phyloP scores from a whole-genome alignment of 2,113 vertebrate species.

The Pungitius pungitius region DNA sequence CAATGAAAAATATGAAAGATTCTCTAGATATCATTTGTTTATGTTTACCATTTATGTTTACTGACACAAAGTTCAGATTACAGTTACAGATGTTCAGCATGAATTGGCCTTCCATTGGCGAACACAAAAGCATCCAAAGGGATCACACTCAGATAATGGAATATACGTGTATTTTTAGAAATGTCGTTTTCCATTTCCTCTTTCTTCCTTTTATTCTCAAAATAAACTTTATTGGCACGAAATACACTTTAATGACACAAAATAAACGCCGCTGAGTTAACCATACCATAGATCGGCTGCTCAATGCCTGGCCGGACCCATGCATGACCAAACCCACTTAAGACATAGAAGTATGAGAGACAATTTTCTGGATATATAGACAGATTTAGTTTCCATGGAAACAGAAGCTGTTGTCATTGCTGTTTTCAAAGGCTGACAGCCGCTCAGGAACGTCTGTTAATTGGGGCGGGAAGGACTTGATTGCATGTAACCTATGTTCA shows the following conservation, averaged over 20 bases:
- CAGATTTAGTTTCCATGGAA: constrained; percentile 75
- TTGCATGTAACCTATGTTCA: constrained; percentile 48
- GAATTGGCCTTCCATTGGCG: constrained; percentile 49
- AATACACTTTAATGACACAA: constrained; percentile 27
- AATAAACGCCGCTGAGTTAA: constrained; percentile 13
- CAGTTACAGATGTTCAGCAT: constrained; percentile 45
- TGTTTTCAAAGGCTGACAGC: constrained; percentile 42
- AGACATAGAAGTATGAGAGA: constrained; percentile 51
- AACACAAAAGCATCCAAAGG: constrained; percentile 46
- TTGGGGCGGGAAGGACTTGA: constrained; percentile 43
- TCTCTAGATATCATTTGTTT: constrained; percentile 4
- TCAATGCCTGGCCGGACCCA: constrained; percentile 30
- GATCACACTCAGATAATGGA: constrained; percentile 14
- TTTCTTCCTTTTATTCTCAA: constrained; percentile 12
- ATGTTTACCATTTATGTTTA: constrained; percentile 17
- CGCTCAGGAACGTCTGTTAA: constrained; percentile 53
- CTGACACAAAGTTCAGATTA: constrained; percentile 31
- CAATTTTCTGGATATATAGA: constrained; percentile 57
- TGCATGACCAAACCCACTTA: constrained; percentile 33
- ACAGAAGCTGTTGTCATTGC: constrained; percentile 56
- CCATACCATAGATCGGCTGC: constrained; percentile 7
- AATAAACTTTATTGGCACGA: constrained; percentile 19
- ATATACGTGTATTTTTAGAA: constrained; percentile 22
- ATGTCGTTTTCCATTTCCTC: background rate
- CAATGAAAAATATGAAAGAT: constrained; percentile 16